phyloP scores from a whole-genome alignment of 2,113 vertebrate species.

The Piliocolobus tephrosceles region DNA sequence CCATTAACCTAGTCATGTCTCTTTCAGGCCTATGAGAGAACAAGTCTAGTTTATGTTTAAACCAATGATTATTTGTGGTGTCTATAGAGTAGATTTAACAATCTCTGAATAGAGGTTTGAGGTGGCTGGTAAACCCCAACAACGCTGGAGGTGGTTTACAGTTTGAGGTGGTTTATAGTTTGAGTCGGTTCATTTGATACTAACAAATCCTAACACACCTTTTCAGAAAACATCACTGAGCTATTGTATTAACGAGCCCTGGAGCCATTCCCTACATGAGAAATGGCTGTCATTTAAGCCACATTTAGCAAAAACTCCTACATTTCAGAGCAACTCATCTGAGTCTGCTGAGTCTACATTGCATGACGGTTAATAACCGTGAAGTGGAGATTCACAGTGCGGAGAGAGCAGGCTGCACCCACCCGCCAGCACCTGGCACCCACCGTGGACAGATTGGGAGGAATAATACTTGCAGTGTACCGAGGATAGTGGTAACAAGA shows the following conservation, averaged over 20 bases:
- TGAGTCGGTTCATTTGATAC: neutral
- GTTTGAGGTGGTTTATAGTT: accelerated
- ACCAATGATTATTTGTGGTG: no score
- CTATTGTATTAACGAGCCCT: neutral
- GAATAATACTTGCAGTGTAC: neutral
- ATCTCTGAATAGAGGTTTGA: neutral
- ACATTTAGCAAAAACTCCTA: neutral
- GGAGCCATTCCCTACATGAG: neutral
- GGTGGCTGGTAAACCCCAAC: neutral
- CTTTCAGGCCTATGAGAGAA: neutral
- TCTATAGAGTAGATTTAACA: neutral
- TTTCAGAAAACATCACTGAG: neutral
- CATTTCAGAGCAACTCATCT: neutral
- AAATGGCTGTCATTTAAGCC: neutral
- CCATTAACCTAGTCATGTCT: neutral
- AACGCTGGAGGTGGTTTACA: neutral
- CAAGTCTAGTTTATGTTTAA: neutral
- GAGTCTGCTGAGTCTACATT: neutral
- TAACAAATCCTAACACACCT: neutral
- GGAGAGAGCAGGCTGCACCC: no score
- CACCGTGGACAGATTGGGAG: neutral
- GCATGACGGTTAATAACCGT: neutral
- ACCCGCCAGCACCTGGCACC: neutral
- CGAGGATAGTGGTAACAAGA: neutral
- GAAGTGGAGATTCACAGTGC: neutral